These are phyloP conservation scores for Pachliopta kotzebuea DNA, from an alignment of 2,888 invertebrate genomes.

Conservation along the genomic window DNA sequence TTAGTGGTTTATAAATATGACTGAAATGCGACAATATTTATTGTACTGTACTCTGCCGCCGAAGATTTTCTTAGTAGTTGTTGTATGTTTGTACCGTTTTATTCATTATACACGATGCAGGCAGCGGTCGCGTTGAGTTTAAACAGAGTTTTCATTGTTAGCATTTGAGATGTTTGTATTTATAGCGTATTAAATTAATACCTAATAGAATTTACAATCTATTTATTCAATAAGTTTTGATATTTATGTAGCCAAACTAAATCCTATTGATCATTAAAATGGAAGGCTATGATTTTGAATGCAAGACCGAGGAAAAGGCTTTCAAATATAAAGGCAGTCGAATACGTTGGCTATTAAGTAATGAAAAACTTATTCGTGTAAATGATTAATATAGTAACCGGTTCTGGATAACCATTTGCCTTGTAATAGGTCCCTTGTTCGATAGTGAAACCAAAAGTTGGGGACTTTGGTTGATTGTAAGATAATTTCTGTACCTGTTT, in stretches of 20 bases:
- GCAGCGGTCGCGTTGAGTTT: conserved; percentile 42
- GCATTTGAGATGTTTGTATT: conserved; percentile 51
- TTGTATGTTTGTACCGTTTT: conserved; percentile 33
- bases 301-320: neutral
- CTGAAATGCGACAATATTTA: conserved; percentile 74
- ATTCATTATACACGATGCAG: conserved; percentile 29
- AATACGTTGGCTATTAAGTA: neutral
- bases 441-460: no score
- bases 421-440: no score
- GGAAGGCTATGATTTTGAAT: neutral
- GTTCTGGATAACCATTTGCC: no score
- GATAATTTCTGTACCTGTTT: no score
- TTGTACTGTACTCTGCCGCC: conserved; percentile 62
- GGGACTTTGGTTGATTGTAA: no score
- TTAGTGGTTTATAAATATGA: conserved; percentile 59
- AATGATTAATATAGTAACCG: neutral
- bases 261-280: neutral
- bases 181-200: conserved; percentile 37
- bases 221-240: conserved; percentile 22
- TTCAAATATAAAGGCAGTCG: no score
- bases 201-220: conserved; percentile 29
- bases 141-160: conserved; percentile 53
- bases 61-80: conserved; percentile 37
- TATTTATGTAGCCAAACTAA: conserved; percentile 1
- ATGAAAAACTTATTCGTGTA: neutral